Conservation (phyloP, 2,888 invertebrate species). For the Anaspis maculata region DNA sequence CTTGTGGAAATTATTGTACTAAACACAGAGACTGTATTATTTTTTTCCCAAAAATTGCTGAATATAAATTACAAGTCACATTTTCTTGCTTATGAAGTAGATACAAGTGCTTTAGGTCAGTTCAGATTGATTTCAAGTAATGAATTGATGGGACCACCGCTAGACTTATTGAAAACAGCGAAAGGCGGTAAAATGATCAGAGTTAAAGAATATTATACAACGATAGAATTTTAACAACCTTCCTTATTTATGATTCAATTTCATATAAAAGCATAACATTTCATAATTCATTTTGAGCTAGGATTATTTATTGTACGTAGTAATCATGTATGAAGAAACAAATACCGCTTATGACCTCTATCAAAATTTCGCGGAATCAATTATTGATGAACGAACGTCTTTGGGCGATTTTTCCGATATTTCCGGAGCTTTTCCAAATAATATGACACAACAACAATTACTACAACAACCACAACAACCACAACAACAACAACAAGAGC, state of each 20-base stretch:
- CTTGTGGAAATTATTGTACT: background rate
- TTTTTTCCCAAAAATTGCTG: background rate
- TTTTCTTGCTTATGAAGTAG: background rate
- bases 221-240: background rate
- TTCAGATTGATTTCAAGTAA: constrained; percentile 8
- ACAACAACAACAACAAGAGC: no score
- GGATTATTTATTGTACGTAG: no score
- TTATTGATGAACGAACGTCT: no score
- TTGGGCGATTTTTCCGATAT: no score
- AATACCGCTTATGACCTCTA: no score
- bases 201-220: background rate
- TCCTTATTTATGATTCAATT: background rate
- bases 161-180: constrained; percentile 12
- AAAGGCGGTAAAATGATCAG: constrained; percentile 11
- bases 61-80: background rate
- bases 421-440: no score
- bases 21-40: background rate
- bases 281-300: no score
- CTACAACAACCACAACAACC: no score
- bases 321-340: no score
- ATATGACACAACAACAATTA: no score
- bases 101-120: background rate
- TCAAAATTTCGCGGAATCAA: no score
- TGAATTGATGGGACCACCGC: constrained; percentile 11
- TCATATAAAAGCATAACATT: background rate